Conservation (phyloP, 2,113 vertebrate species). For the Polypterus senegalus region DNA sequence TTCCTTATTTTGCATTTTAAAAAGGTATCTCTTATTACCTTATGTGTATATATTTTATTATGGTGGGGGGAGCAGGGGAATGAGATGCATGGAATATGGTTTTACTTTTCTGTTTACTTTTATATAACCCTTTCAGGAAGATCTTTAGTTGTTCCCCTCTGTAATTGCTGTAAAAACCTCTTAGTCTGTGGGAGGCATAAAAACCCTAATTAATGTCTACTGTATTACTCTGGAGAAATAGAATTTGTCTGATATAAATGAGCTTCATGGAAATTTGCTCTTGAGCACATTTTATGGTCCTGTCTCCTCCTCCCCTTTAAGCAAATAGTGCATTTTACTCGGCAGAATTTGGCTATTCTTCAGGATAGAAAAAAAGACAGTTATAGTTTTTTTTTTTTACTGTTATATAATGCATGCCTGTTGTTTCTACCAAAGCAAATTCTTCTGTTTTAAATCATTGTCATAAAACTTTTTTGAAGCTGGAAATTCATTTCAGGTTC, state of each 20-base stretch:
- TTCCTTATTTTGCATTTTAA: conserved; percentile 17
- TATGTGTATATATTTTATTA: conserved; percentile 26
- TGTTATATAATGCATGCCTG: too few relatives aligned
- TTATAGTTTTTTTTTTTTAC: too few relatives aligned
- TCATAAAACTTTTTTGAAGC: too few relatives aligned
- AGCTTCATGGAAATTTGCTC: conserved; percentile 22
- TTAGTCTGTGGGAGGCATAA: conserved; percentile 31
- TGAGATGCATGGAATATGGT: conserved; percentile 19
- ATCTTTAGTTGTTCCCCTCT: conserved; percentile 30
- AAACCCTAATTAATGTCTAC: conserved; percentile 37
- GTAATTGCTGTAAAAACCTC: conserved; percentile 29
- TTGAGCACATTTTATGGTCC: conserved; percentile 25
- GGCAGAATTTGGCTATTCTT: too few relatives aligned
- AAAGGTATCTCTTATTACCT: conserved; percentile 16
- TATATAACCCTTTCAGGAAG: conserved; percentile 22
- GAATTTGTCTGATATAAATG: conserved; percentile 33
- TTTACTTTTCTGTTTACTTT: conserved; percentile 24
- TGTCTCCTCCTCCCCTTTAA: conserved; percentile 5
- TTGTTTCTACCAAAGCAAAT: too few relatives aligned
- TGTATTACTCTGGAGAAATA: conserved; percentile 32
- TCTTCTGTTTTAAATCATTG: too few relatives aligned
- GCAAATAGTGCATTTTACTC: too few relatives aligned
- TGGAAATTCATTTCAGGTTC: too few relatives aligned
- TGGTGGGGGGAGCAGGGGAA: conserved; percentile 5
- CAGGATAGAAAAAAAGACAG: too few relatives aligned